Conservation (phyloP, 2,113 vertebrate species). For the Camelus dromedarius region DNA sequence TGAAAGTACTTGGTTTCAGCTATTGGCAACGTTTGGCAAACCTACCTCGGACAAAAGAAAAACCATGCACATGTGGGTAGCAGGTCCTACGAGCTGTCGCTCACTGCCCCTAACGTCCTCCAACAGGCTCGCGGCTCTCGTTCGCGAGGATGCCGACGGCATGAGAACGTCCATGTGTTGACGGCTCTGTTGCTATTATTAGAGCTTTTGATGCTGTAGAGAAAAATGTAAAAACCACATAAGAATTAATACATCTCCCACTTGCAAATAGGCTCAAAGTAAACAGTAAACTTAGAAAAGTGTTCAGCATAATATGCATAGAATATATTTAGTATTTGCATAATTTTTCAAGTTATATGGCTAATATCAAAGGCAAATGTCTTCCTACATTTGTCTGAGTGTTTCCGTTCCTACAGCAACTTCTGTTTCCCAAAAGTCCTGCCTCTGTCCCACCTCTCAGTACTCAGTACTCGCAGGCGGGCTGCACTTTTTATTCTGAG, state of each 20-base stretch:
- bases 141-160: constrained; percentile 6
- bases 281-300: constrained; percentile 50
- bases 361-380: constrained; percentile 75
- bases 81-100: constrained; percentile 40
- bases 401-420: background rate
- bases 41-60: constrained; percentile 43
- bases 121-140: constrained; percentile 73
- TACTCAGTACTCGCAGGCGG: background rate
- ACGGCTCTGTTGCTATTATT: background rate
- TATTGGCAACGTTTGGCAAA: constrained; percentile 50
- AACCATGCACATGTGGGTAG: background rate
- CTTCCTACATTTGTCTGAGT: background rate
- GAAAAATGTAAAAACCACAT: background rate
- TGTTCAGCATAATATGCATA: constrained; percentile 17
- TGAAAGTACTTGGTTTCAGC: background rate
- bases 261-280: constrained; percentile 44
- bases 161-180: background rate
- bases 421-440: constrained; percentile 34
- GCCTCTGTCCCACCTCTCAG: background rate
- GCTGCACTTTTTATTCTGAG: constrained; percentile 26
- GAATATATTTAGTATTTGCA: constrained; percentile 72
- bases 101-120: constrained; percentile 86
- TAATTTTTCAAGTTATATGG: constrained; percentile 77
- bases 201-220: constrained; percentile 29
- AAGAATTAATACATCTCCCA: background rate